These are phyloP conservation scores for Sphyrna mokarran DNA, from an alignment of 2,113 vertebrate species.

Conservation along the genomic window DNA sequence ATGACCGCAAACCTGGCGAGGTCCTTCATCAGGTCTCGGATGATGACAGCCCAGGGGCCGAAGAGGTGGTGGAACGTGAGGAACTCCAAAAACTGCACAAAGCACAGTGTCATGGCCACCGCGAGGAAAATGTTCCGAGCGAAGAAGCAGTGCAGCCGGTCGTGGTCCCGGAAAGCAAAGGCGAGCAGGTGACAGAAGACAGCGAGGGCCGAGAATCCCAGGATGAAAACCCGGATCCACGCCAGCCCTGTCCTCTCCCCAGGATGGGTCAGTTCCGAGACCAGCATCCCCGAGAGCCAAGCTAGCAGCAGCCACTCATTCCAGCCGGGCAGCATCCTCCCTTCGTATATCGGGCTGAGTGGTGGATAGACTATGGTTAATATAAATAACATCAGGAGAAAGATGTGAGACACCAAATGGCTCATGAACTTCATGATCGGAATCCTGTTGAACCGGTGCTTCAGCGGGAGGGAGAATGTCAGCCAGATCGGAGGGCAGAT, in stretches of 20 bases:
- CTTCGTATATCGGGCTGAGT: constrained; percentile 46
- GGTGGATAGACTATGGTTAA: constrained; percentile 50
- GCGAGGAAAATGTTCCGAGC: constrained; percentile 52
- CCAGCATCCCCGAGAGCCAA: constrained; percentile 51
- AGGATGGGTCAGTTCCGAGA: constrained; percentile 49
- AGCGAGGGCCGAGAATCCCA: constrained; percentile 46
- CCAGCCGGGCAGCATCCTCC: constrained; percentile 46
- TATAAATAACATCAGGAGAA: constrained; percentile 51
- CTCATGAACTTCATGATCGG: constrained; percentile 56
- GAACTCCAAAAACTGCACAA: constrained; percentile 55
- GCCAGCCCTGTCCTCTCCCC: constrained; percentile 48
- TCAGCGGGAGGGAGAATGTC: constrained; percentile 49
- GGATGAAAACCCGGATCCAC: constrained; percentile 50
- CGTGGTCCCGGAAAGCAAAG: constrained; percentile 40
- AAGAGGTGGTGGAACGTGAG: constrained; percentile 56
- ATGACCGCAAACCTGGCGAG: constrained; percentile 53
- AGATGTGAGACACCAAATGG: constrained; percentile 53
- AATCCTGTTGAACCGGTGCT: constrained; percentile 48
- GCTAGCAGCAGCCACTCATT: constrained; percentile 50
- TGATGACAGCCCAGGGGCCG: constrained; percentile 55
- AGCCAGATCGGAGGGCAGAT: constrained; percentile 50
- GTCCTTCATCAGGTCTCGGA: constrained; percentile 54
- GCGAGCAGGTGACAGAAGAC: constrained; percentile 51
- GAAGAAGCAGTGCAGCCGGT: constrained; percentile 49
- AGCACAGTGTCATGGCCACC: constrained; percentile 50